A percentile compares a stretch with the other conserved stretches of the same genome.
Conservation (phyloP, 2,113 vertebrate genomes). For the Lamprologus callipterus region DNA sequence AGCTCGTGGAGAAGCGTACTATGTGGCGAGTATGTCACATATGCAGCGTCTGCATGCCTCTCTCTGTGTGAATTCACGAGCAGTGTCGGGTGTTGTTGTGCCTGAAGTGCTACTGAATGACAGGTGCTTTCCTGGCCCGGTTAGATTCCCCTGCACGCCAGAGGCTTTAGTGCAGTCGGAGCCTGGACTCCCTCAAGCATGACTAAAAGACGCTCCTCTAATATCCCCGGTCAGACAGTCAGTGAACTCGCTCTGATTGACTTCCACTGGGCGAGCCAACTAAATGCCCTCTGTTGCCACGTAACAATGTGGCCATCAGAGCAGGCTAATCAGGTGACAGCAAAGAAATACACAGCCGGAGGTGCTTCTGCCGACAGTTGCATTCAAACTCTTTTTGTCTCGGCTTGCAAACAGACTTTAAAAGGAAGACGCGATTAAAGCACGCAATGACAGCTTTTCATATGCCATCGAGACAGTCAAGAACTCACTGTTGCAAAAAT, state of each 20-base stretch:
- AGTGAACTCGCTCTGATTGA: conserved; percentile 34
- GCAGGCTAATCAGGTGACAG: conserved; percentile 40
- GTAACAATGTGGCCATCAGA: conserved; percentile 34
- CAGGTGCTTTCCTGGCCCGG: conserved; percentile 34
- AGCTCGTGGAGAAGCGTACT: background rate
- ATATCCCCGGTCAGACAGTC: conserved; percentile 39
- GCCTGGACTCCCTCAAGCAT: conserved; percentile 28
- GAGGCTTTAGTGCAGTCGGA: conserved; percentile 15
- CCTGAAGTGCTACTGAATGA: conserved; percentile 20
- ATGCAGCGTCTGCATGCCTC: background rate
- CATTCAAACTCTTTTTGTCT: background rate
- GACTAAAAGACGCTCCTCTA: conserved; percentile 43
- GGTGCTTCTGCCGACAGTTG: background rate
- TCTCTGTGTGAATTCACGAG: background rate
- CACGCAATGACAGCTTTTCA: background rate
- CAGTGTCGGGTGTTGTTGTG: conserved; percentile 33
- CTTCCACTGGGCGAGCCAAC: conserved; percentile 34
- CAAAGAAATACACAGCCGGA: conserved; percentile 18
- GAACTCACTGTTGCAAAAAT: background rate
- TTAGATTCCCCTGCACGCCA: conserved; percentile 25
- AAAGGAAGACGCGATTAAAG: background rate
- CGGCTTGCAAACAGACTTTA: background rate
- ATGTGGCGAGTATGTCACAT: background rate
- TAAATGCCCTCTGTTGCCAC: conserved; percentile 15
- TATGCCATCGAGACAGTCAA: background rate